phyloP scores from a whole-genome alignment of 2,113 vertebrate species.

The Etheostoma cragini region DNA sequence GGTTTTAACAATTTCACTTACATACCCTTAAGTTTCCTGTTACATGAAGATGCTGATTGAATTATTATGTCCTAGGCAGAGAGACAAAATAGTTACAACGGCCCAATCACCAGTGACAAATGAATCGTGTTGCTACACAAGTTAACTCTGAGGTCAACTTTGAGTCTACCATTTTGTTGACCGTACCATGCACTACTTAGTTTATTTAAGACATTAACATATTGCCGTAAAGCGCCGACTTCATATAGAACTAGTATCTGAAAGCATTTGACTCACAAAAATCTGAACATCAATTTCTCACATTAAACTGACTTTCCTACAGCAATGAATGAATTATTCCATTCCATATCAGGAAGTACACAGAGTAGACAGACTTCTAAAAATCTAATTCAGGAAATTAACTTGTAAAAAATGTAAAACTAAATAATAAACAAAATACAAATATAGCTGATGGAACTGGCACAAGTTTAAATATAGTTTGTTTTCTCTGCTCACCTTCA shows the following conservation, averaged over 20 bases:
- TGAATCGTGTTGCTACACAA: too few relatives aligned
- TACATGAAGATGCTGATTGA: not conserved
- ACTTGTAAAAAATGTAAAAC: too few relatives aligned
- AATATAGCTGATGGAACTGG: not conserved
- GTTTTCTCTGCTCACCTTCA: not conserved
- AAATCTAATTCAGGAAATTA: not conserved
- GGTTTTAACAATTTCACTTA: not conserved
- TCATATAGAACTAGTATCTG: not conserved
- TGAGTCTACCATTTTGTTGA: too few relatives aligned
- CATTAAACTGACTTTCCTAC: not conserved
- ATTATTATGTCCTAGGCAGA: not conserved
- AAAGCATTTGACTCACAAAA: not conserved
- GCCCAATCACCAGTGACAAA: too few relatives aligned
- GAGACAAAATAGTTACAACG: not conserved
- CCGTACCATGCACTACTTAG: too few relatives aligned
- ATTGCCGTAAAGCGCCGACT: not conserved
- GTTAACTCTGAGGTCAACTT: too few relatives aligned
- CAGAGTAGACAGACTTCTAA: not conserved
- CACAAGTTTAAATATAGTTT: not conserved
- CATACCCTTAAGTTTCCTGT: not conserved
- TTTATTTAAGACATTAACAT: not conserved
- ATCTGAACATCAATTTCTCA: not conserved
- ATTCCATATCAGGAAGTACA: not conserved
- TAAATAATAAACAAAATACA: not conserved
- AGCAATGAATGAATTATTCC: not conserved